A percentile compares a stretch with the other conserved stretches of the same genome.
These are phyloP conservation scores for Hippocampus barbouri DNA, from an alignment of 2,113 vertebrate species.

Conservation along the genomic window DNA sequence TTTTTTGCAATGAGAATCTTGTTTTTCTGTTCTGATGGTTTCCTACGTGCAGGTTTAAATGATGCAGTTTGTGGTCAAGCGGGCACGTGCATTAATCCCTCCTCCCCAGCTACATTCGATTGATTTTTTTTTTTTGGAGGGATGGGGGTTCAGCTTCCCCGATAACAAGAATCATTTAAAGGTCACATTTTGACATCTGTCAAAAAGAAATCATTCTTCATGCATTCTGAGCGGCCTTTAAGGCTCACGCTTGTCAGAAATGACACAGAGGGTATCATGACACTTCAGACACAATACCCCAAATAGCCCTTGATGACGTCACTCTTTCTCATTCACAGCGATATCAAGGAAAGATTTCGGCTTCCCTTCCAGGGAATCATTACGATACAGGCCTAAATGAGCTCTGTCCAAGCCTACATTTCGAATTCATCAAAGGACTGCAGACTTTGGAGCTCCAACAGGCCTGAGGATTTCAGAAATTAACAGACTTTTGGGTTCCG, in stretches of 20 bases:
- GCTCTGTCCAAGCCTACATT: constrained; percentile 61
- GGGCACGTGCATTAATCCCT: constrained; percentile 67
- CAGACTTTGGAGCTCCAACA: constrained; percentile 53
- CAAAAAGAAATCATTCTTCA: constrained; percentile 70
- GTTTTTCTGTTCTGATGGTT: constrained; percentile 42
- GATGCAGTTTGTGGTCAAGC: constrained; percentile 62
- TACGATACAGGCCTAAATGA: constrained; percentile 56
- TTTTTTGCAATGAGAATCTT: constrained; percentile 49
- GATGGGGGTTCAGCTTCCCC: constrained; percentile 53
- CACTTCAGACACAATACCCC: constrained; percentile 49
- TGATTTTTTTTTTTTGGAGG: constrained; percentile 55
- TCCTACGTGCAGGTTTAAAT: constrained; percentile 57
- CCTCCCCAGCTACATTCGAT: constrained; percentile 64
- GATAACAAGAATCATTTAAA: constrained; percentile 74
- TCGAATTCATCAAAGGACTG: constrained; percentile 65
- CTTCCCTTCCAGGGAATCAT: constrained; percentile 62
- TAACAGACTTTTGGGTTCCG: too few species aligned
- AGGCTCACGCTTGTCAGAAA: constrained; percentile 61
- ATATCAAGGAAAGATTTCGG: constrained; percentile 22
- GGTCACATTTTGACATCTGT: constrained; percentile 72
- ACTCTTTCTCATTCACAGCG: background rate
- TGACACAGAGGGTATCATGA: constrained; percentile 45
- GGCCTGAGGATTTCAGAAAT: too few species aligned
- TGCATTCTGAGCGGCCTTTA: constrained; percentile 64
- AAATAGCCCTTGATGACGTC: constrained; percentile 31